Percentiles rank a stretch among this genome's conserved stretches.
phyloP scores from a whole-genome alignment of 2,888 invertebrate genomes.

The Margaritifera margaritifera region DNA sequence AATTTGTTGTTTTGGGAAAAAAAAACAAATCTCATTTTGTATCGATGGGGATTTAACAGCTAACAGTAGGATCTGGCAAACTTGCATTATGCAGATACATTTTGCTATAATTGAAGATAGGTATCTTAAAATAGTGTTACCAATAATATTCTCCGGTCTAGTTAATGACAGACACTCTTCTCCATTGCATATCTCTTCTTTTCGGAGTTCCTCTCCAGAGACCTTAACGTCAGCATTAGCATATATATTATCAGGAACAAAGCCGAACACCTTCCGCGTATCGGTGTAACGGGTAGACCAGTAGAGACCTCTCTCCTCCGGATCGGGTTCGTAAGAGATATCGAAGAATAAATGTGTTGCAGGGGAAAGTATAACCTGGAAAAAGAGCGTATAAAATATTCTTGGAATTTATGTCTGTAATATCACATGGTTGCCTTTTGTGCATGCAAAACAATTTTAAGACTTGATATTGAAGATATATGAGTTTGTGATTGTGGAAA shows the following conservation, averaged over 20 bases:
- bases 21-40: no score
- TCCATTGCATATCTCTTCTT: constrained; percentile 44
- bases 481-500: no score
- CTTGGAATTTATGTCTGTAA: neutral
- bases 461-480: no score
- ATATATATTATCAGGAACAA: constrained; percentile 57
- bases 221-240: constrained; percentile 48
- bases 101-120: no score
- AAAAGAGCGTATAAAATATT: constrained; percentile 1
- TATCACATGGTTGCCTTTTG: no score
- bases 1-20: no score
- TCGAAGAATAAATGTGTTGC: constrained; percentile 65
- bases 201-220: constrained; percentile 48
- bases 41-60: no score
- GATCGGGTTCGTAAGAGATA: constrained; percentile 63
- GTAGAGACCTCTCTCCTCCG: constrained; percentile 65
- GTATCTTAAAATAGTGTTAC: constrained; percentile 36
- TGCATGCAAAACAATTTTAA: no score
- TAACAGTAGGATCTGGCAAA: no score
- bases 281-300: constrained; percentile 67
- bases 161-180: constrained; percentile 45
- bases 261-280: constrained; percentile 57
- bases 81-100: no score
- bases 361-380: constrained; percentile 61
- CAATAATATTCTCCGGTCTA: constrained; percentile 62